These are phyloP conservation scores for Papilio gigon DNA, from an alignment of 2,888 invertebrate species.

Conservation along the genomic window DNA sequence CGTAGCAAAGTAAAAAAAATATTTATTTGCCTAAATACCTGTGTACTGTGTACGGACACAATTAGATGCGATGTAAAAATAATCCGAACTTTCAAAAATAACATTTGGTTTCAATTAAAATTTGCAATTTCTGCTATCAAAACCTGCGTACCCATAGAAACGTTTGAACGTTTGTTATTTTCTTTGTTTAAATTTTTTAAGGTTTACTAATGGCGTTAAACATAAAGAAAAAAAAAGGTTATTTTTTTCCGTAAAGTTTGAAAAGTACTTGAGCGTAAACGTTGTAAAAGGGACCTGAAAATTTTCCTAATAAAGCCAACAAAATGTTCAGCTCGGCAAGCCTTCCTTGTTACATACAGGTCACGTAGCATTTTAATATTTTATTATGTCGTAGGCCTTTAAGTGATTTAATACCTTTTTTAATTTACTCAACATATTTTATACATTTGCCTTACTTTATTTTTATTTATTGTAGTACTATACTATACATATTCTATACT, in stretches of 20 bases:
- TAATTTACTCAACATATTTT: constrained; percentile 32
- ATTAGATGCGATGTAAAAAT: too few relatives aligned
- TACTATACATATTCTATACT: background rate
- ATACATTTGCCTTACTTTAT: background rate
- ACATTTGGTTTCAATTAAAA: too few relatives aligned
- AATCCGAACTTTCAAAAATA: too few relatives aligned
- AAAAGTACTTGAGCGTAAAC: constrained; percentile 29
- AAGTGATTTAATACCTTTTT: constrained; percentile 25
- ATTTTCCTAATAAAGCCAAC: constrained; percentile 38
- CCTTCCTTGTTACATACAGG: constrained; percentile 34
- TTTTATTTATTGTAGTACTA: background rate
- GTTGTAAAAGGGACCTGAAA: constrained; percentile 36
- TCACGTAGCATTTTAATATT: constrained; percentile 40
- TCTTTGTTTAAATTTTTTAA: constrained; percentile 1
- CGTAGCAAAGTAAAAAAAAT: background rate
- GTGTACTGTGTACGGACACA: too few relatives aligned
- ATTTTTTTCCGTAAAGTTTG: constrained; percentile 16
- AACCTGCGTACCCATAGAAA: background rate
- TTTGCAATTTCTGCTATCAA: background rate
- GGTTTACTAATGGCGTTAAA: background rate
- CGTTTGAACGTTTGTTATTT: background rate
- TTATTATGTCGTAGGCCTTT: constrained; percentile 26
- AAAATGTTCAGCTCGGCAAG: constrained; percentile 25
- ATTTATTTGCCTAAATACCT: too few relatives aligned
- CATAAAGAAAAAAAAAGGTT: constrained; percentile 21